Base-by-base conservation (phyloP, 2,113 vertebrate species). In the Emydura subglobosa region DNA sequence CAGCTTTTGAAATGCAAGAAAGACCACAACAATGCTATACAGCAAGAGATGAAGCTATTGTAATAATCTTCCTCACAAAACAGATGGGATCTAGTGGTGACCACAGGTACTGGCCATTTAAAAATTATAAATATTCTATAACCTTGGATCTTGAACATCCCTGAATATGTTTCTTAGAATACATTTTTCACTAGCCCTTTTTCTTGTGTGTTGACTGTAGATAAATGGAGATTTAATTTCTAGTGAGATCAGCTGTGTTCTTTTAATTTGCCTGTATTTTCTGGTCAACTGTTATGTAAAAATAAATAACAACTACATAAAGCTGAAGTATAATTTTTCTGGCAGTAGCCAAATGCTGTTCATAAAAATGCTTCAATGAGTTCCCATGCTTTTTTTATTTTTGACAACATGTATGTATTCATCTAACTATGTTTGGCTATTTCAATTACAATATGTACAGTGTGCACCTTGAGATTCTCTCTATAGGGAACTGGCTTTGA, bases 1-100 rank as follows among this genome's bases (percentile, higher is more conserved):
- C 44, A 94, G 61, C 78, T 86, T 82, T 89, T 94, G 57, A 96
- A 97, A 91, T 89, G 80, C 54, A 59, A 88, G 83, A 83, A 94
- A 95, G 65, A 34, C 34, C 78, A 94, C 68, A 82, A 90, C 16
- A 91, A 17, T 82, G 16, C 91, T 49, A 72, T 81, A 90, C 83
- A 85, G 88, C 85, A 31, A 86, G 13, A 83, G 81, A 88, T 49
- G 80, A 31, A 85, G 87, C 14, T 78, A 4, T 81, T 96, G 25
- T 61, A 42, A 53, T 88, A 87, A 61, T 85, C 88, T 54, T 24
- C 16, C 68, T 76, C 83, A 76, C 65, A 39, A 92, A 91, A 85
- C 31, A 90, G 53, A 82, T 13, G 80, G n/a, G 72, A 90, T 87
- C 25, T 39, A 85, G 72, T 83, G 82, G 34, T 90, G 94, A 83